Evolutionary conservation across 2,888 invertebrate genomes (phyloP).

Genomic region (Proisotoma minuta): DNA sequence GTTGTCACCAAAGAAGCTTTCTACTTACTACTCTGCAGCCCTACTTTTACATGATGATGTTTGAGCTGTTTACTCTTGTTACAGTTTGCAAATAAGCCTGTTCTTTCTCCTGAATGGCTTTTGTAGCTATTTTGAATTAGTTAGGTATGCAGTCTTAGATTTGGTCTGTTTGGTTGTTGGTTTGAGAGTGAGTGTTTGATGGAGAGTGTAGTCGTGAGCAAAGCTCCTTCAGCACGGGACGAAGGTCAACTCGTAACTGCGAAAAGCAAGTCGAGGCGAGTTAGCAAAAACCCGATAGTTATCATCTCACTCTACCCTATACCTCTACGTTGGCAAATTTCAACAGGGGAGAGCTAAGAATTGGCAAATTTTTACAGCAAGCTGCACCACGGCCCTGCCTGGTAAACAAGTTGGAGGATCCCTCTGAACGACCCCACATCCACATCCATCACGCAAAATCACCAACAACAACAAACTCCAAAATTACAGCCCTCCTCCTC

Average conservation of each 20-base stretch:
- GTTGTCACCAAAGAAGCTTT: no score
- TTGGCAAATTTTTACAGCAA: constrained; percentile 18
- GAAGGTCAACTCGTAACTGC: constrained; percentile 47
- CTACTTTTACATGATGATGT: no score
- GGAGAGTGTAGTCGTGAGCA: constrained; percentile 12
- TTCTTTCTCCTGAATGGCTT: no score
- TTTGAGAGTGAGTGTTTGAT: no score
- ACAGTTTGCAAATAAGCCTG: no score
- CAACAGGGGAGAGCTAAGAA: constrained; percentile 4
- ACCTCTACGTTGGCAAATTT: constrained; percentile 29
- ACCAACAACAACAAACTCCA: background rate
- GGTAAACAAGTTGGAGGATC: background rate
- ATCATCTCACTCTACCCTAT: no score
- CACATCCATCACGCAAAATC: background rate
- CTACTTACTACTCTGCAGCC: no score
- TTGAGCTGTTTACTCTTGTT: no score
- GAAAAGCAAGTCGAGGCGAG: constrained; percentile 40
- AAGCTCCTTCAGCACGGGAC: constrained; percentile 39
- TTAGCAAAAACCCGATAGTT: constrained; percentile 44
- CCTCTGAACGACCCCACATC: background rate
- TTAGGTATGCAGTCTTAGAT: no score
- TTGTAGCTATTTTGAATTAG: no score
- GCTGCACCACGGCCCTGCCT: no score
- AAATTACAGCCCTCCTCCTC: background rate
- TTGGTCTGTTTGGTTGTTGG: no score